Conservation (phyloP, 2,888 invertebrate genomes). For the Neria commutata region DNA sequence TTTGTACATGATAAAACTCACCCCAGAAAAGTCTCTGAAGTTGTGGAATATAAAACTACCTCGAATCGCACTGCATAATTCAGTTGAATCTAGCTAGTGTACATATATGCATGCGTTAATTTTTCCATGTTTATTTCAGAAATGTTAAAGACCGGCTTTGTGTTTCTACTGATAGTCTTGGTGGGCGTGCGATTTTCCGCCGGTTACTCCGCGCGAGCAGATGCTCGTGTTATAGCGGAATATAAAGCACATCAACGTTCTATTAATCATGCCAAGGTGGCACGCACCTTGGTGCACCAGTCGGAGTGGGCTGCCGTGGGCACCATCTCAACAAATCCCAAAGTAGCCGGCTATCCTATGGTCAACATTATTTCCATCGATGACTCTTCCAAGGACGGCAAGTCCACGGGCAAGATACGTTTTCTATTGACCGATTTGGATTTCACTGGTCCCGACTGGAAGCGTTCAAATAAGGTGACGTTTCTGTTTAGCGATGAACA, state of each 20-base stretch:
- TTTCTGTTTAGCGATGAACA: constrained; percentile 57
- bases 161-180: constrained; percentile 17
- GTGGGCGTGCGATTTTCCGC: constrained; percentile 16
- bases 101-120: background rate
- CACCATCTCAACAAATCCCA: constrained; percentile 52
- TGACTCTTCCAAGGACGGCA: constrained; percentile 43
- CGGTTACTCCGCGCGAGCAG: constrained; percentile 47
- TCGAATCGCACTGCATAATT: background rate
- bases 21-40: background rate
- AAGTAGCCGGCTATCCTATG: constrained; percentile 56
- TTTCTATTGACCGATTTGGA: constrained; percentile 59
- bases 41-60: background rate
- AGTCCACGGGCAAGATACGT: constrained; percentile 56
- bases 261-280: constrained; percentile 56
- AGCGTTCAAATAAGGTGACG: constrained; percentile 52
- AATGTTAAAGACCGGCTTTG: constrained; percentile 1
- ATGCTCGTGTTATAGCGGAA: constrained; percentile 45
- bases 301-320: constrained; percentile 59
- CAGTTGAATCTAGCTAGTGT: background rate
- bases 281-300: constrained; percentile 55
- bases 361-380: constrained; percentile 61
- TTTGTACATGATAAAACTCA: background rate
- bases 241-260: constrained; percentile 32
- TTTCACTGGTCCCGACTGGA: constrained; percentile 59
- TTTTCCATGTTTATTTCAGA: background rate